Base-by-base conservation (phyloP, 30 jellyfish, hydroid and myxozoan species). In the Pseudorhiza aurosa region DNA sequence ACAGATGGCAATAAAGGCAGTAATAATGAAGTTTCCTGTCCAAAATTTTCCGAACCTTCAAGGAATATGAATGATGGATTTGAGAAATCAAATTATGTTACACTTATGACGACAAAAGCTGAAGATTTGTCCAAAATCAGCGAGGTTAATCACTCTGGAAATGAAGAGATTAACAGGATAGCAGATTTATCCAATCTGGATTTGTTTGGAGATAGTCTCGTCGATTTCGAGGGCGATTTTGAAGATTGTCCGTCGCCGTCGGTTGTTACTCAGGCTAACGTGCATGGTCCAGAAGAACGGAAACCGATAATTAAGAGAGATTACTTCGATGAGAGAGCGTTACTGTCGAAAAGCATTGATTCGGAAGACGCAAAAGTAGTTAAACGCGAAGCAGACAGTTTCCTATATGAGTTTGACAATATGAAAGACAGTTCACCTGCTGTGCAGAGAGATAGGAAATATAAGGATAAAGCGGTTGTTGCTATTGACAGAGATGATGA, bases 191-290 rank as follows among this genome's bases (percentile, higher is more conserved):
- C 91, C 24, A 65, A 35, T 36, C 14, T 68, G 36, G 82, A 68
- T 25, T 33, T 73, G 0, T 80, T 80, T 31, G 91, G 84, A 3
- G 91, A 80, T 33, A 80, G 91, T 45, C 14, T 80, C 45, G 28
- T 33, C 11, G 88, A 83, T 42, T 47, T 0, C 11, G 86, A 77
- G 18, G 96, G 78, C 19, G 97, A 88, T 14, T 64, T 80, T 51
- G 91, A 81, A 7, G 86, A 63, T 11, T 72, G 87, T 17, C 85
- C 90, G 2, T 80, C 97, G 6, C 95, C 97, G n/a, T 95, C 97
- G 11, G 86, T 88, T 30, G 95, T 88, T 29, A 72, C 88, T 0
- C 86, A 68, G 63, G 18, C 35, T 7, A 51, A 37, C 27, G 25
- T 47, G 12, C 53, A 44, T 10, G 58, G 27, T 25, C 42, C 47